Evolutionary conservation across 2,797 vertebrate species (phyloP).

Genomic region (Cryptoprocta ferox): DNA sequence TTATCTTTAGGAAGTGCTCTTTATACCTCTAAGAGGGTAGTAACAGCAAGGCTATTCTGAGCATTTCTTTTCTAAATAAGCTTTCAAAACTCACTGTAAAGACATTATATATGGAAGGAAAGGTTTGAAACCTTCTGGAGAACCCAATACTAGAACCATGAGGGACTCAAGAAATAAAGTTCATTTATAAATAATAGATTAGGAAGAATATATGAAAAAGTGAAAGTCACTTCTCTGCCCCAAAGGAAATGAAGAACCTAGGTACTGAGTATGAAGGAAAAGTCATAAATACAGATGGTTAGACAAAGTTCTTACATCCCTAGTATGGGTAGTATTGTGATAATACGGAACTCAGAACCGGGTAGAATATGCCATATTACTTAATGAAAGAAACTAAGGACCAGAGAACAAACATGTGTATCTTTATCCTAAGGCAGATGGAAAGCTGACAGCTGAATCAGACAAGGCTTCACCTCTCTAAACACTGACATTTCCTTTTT

Average conservation of each 20-base stretch:
- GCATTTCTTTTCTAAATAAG: neutral
- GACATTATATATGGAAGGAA: neutral
- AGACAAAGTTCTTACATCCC: neutral
- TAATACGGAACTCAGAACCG: neutral
- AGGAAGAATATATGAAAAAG: conserved; percentile 21
- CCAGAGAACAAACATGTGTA: neutral
- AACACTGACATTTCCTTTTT: neutral
- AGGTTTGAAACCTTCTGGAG: neutral
- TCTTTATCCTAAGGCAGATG: neutral
- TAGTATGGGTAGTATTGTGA: neutral
- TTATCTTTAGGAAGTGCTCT: neutral
- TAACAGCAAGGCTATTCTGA: neutral
- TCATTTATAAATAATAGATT: conserved; percentile 63
- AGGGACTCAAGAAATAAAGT: conserved; percentile 54
- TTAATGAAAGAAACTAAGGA: neutral
- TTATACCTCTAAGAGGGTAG: neutral
- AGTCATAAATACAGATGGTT: neutral
- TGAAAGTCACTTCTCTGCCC: conserved; percentile 21
- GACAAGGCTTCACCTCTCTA: neutral
- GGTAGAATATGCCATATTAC: neutral
- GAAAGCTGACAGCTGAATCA: neutral
- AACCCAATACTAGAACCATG: conserved; percentile 29
- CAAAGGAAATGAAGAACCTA: conserved; percentile 1
- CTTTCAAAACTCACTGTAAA: conserved; percentile 28
- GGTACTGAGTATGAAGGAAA: neutral